Conservation (phyloP, 35 echinoderm and acorn worm genomes). For the Stichopus chloronotus region DNA sequence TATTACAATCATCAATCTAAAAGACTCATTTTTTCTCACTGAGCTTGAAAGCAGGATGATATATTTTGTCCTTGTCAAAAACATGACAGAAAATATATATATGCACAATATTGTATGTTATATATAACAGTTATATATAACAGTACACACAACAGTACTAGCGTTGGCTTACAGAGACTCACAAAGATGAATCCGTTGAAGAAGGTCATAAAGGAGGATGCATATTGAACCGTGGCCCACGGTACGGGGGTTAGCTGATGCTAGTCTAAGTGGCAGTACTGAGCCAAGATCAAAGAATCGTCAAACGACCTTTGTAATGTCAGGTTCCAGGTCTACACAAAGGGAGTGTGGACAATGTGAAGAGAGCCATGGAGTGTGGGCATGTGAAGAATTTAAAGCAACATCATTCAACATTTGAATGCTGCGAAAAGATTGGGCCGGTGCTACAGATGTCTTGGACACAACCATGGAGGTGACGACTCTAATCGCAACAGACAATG, state of each 20-base stretch:
- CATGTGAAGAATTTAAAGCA: conserved; percentile 27
- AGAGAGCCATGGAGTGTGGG: conserved; percentile 30
- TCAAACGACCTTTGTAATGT: neutral
- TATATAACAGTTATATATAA: no score
- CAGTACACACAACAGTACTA: no score
- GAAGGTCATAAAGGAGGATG: no score
- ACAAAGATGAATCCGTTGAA: neutral
- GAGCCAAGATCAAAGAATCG: neutral
- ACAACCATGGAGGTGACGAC: conserved; percentile 23
- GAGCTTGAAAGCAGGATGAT: conserved; percentile 18
- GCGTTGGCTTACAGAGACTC: neutral
- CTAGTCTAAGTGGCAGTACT: no score
- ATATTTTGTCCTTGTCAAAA: neutral
- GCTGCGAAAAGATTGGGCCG: neutral
- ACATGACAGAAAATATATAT: conserved; percentile 36
- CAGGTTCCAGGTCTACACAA: neutral
- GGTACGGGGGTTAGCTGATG: no score
- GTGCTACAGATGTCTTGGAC: conserved; percentile 3
- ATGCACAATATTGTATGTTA: no score
- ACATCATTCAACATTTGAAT: conserved; percentile 14
- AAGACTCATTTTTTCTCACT: neutral
- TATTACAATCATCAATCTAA: conserved; percentile 50
- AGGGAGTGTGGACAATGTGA: neutral
- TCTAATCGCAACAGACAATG: conserved; percentile 8
- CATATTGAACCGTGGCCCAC: conserved; percentile 7